Conservation (phyloP, 2,797 vertebrate genomes). For the Poecilia wingei region DNA sequence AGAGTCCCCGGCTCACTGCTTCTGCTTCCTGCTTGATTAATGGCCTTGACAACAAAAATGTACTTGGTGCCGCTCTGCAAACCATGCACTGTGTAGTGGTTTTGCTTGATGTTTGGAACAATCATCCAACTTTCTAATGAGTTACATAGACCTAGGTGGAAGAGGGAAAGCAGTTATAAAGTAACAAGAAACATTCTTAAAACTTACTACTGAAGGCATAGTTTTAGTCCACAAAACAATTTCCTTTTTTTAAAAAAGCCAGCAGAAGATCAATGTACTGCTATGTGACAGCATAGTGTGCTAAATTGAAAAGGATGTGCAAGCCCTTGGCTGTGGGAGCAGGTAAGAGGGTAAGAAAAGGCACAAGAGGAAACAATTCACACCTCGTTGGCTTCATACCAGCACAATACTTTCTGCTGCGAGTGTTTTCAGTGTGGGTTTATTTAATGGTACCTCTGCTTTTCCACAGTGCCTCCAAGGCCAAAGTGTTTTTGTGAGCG, state of each 20-base stretch:
- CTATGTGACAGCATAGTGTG: slow-evolving; percentile 13
- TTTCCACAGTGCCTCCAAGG: slow-evolving; percentile 24
- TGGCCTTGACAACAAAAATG: slow-evolving; percentile 97
- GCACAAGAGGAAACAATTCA: slow-evolving; percentile 52
- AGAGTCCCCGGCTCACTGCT: slow-evolving; percentile 95
- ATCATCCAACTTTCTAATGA: slow-evolving; percentile 98
- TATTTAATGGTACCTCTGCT: slow-evolving; percentile 20
- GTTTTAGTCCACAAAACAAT: not conserved
- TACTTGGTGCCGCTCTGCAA: slow-evolving; percentile 98
- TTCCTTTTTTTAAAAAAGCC: not conserved
- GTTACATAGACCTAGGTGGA: slow-evolving; percentile 74
- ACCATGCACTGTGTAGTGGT: slow-evolving; percentile 98
- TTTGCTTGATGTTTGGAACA: slow-evolving; percentile 98
- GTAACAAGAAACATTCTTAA: not conserved
- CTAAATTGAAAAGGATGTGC: slow-evolving; percentile 22
- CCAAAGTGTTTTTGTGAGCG: not conserved
- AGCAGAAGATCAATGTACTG: slow-evolving; percentile 11
- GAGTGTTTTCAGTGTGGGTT: slow-evolving; percentile 15
- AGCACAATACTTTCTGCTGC: slow-evolving; percentile 16
- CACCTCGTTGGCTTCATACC: slow-evolving; percentile 51
- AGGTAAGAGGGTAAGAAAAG: slow-evolving; percentile 55
- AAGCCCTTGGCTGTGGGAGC: slow-evolving; percentile 13
- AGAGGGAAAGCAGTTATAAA: not conserved
- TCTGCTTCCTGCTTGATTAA: slow-evolving; percentile 96
- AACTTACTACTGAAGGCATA: not conserved